Evolutionary conservation across 2,797 vertebrate species (phyloP).

Genomic region (Oceanodroma leucorhoa): DNA sequence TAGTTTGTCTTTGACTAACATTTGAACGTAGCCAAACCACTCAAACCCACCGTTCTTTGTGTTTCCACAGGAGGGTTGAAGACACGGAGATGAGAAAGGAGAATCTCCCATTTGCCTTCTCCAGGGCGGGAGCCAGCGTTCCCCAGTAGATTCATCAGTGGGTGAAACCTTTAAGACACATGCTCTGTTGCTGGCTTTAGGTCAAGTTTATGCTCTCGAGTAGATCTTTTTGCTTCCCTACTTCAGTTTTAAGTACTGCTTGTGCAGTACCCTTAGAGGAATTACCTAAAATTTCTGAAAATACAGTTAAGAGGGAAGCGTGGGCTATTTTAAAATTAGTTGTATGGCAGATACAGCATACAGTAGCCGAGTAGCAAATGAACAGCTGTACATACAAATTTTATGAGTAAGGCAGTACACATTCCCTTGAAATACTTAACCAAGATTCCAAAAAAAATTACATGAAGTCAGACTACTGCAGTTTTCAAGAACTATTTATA

Average conservation of each 20-base stretch:
- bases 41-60: neutral
- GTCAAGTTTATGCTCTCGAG: neutral
- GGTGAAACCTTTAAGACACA: neutral
- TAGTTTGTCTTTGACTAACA: neutral
- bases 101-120: neutral
- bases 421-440: neutral
- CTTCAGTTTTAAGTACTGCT: neutral
- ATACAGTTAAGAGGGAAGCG: neutral
- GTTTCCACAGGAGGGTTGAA: neutral
- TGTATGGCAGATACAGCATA: neutral
- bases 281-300: neutral
- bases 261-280: neutral
- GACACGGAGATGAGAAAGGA: neutral
- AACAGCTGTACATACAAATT: neutral
- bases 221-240: neutral
- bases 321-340: neutral
- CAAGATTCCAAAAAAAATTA: neutral
- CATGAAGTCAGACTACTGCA: neutral
- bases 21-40: neutral
- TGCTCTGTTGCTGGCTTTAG: rapidly evolving
- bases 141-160: neutral
- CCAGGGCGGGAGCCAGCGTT: neutral
- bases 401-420: neutral
- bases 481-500: neutral
- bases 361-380: neutral